phyloP scores from a whole-genome alignment of 2,797 vertebrate species.

The Anniella stebbinsi region DNA sequence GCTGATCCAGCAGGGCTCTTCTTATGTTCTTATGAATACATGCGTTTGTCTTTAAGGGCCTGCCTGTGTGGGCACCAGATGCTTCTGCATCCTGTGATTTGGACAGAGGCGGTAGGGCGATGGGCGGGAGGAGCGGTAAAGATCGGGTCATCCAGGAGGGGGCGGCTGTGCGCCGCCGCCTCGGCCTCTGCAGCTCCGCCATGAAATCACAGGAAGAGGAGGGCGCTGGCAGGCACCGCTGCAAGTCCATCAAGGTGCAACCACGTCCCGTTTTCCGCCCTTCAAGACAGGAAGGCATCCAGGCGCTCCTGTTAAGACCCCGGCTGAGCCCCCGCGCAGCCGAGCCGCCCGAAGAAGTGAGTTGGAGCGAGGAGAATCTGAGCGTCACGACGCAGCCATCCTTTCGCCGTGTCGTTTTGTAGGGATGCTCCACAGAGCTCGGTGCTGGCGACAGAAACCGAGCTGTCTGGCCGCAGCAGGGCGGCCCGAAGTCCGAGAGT shows the following conservation, averaged over 20 bases:
- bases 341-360: not conserved
- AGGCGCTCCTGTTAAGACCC: not conserved
- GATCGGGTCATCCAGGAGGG: not conserved
- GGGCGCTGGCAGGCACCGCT: not conserved
- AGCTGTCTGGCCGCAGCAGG: no score
- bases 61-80: no score
- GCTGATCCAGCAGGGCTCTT: no score
- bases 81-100: no score
- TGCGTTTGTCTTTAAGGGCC: no score
- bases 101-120: no score
- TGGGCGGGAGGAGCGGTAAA: not conserved
- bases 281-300: not conserved
- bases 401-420: not conserved
- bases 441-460: no score
- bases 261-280: no score
- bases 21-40: no score
- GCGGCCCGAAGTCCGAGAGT: no score
- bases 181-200: not conserved
- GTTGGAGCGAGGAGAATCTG: not conserved
- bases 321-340: not conserved
- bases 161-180: not conserved
- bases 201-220: not conserved
- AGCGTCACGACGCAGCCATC: no score
- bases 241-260: no score
- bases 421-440: not conserved